Evolutionary conservation across 2,888 invertebrate species (phyloP).

Genomic region (Sinohyriopsis cumingii): DNA sequence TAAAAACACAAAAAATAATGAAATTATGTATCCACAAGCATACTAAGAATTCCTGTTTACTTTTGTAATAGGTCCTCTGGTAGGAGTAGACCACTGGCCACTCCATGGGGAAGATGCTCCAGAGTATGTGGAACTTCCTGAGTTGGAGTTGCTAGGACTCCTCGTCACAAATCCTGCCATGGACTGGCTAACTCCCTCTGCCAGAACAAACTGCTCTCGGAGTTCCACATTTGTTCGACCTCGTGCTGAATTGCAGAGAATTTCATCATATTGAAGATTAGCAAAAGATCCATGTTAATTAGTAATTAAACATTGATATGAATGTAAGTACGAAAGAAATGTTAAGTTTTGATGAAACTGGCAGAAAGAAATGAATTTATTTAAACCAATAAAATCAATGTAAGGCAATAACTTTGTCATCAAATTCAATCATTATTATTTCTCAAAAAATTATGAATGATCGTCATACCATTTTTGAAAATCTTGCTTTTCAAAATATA

Average conservation of each 20-base stretch:
- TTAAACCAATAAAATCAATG: too few species aligned
- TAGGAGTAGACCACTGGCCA: conserved; percentile 70
- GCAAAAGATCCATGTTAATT: too few species aligned
- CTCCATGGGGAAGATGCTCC: conserved; percentile 60
- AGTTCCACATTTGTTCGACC: conserved; percentile 99
- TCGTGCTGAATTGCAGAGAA: conserved; percentile 83
- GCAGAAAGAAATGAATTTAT: too few species aligned
- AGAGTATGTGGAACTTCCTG: conserved; percentile 60
- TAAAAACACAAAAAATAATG: neutral
- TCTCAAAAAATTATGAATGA: too few species aligned
- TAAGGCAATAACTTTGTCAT: too few species aligned
- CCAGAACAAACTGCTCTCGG: conserved; percentile 98
- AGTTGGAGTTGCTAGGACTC: conserved; percentile 79
- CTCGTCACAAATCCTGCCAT: conserved; percentile 99
- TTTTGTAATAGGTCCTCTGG: conserved; percentile 96
- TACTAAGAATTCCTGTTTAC: conserved; percentile 74
- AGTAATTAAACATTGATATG: too few species aligned
- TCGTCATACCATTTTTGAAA: too few species aligned
- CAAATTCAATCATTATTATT: too few species aligned
- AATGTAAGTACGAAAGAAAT: too few species aligned
- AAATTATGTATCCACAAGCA: neutral
- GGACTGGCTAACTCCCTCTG: conserved; percentile 95
- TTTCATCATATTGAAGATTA: neutral
- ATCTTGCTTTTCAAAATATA: too few species aligned
- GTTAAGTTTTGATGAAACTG: too few species aligned